phyloP scores from a whole-genome alignment of 1,140 invertebrate species.

The Polypedilum pembai region DNA sequence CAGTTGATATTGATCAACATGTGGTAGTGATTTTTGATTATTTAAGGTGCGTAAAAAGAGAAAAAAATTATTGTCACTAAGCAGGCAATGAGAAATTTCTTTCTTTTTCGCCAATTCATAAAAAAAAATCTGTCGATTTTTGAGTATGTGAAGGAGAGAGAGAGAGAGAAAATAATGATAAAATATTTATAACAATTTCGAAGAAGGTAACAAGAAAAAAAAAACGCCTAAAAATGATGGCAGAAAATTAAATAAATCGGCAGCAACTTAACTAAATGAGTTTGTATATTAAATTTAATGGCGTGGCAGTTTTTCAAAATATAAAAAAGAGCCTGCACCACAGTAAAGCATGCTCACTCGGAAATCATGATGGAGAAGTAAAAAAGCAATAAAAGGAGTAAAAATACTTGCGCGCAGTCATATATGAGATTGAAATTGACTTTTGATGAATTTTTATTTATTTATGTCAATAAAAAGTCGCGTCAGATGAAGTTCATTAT shows the following conservation, averaged over 20 bases:
- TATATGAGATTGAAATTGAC: not conserved
- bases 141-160: not conserved
- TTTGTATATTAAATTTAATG: constrained; percentile 46
- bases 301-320: constrained; percentile 43
- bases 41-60: too few species aligned
- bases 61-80: too few species aligned
- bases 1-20: too few species aligned
- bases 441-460: constrained; percentile 14
- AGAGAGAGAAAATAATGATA: constrained; percentile 22
- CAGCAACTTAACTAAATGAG: constrained; percentile 46
- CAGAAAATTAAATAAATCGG: constrained; percentile 40
- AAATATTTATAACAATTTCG: constrained; percentile 27
- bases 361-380: not conserved
- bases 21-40: too few species aligned
- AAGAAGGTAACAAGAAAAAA: constrained; percentile 27
- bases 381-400: not conserved
- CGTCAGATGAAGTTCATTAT: not conserved
- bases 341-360: not conserved
- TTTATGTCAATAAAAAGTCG: not conserved
- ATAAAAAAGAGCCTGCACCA: constrained; percentile 18
- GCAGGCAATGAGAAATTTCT: too few species aligned
- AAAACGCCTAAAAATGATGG: constrained; percentile 22
- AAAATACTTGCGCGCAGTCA: not conserved
- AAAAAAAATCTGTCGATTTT: too few species aligned
- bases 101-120: too few species aligned